Evolutionary conservation across 2,888 invertebrate genomes (phyloP).

Genomic region (Parascotia fuliginaria): DNA sequence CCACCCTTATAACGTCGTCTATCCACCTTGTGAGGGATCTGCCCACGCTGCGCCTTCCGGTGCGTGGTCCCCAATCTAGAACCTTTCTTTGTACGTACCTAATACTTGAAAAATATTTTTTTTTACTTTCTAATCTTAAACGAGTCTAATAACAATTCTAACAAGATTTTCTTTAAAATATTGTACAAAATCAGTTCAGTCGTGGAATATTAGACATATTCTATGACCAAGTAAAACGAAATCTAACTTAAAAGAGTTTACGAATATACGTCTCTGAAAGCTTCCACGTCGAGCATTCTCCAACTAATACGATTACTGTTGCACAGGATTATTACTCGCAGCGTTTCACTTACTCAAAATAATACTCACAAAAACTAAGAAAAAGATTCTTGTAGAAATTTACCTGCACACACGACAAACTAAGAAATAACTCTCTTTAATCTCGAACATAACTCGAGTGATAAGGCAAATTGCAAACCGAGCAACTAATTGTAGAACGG

Average conservation of each 20-base stretch:
- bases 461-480: slow-evolving; percentile 49
- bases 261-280: slow-evolving; percentile 2
- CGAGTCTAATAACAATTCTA: too few species aligned
- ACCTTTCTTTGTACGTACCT: too few species aligned
- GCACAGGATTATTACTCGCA: slow-evolving; percentile 12
- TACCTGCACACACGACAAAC: slow-evolving; percentile 10
- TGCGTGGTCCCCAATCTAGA: too few species aligned
- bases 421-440: slow-evolving; percentile 39
- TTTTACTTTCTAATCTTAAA: too few species aligned
- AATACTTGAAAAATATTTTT: too few species aligned
- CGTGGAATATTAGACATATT: too few species aligned
- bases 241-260: slow-evolving; percentile 1
- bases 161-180: too few species aligned
- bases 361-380: slow-evolving; percentile 11
- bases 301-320: slow-evolving; percentile 11
- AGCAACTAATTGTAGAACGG: slow-evolving; percentile 41
- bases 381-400: slow-evolving; percentile 13
- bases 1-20: too few species aligned
- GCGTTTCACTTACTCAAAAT: slow-evolving; percentile 9
- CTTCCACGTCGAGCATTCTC: slow-evolving; percentile 3
- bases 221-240: neutral
- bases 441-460: slow-evolving; percentile 44
- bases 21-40: too few species aligned
- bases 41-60: too few species aligned
- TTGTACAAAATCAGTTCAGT: too few species aligned